phyloP scores from a whole-genome alignment of 2,888 invertebrate genomes.

The Pyrocoelia pectoralis region DNA sequence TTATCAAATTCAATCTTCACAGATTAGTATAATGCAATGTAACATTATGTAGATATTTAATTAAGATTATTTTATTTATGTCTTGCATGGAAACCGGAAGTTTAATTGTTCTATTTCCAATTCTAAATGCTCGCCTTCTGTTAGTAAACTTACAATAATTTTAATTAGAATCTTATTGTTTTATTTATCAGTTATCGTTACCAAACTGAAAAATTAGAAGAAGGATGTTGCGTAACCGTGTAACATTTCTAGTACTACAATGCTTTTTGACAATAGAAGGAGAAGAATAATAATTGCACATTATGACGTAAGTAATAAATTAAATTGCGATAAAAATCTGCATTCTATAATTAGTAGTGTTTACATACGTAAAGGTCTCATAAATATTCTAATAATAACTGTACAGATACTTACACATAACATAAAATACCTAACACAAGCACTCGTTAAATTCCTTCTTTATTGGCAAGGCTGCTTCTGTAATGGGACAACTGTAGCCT shows the following conservation, averaged over 20 bases:
- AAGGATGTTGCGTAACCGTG: too few species aligned
- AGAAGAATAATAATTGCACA: not conserved
- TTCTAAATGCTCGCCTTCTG: slow-evolving; percentile 5
- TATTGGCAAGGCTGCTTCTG: slow-evolving; percentile 30
- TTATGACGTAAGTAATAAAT: slow-evolving; percentile 21
- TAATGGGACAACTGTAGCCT: slow-evolving; percentile 35
- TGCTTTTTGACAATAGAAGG: too few species aligned
- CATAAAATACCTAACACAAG: slow-evolving; percentile 28
- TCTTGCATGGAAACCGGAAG: slow-evolving; percentile 9
- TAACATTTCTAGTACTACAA: too few species aligned
- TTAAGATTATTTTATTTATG: slow-evolving; percentile 9
- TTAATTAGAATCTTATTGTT: not conserved
- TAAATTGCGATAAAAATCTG: slow-evolving; percentile 26
- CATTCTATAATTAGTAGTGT: slow-evolving; percentile 33
- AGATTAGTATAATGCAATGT: slow-evolving; percentile 9
- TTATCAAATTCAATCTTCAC: slow-evolving; percentile 8
- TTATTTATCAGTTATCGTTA: not conserved
- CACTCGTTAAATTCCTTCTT: slow-evolving; percentile 32
- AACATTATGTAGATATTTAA: slow-evolving; percentile 12
- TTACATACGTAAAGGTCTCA: slow-evolving; percentile 29
- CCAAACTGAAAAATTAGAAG: not conserved
- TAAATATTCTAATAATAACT: slow-evolving; percentile 37
- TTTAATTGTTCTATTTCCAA: slow-evolving; percentile 9
- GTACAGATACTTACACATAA: slow-evolving; percentile 27
- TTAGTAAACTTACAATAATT: not conserved